Percentiles rank a stretch among this genome's conserved stretches.
Conservation (phyloP, 2,888 invertebrate genomes). For the Schrankia costaestrigalis region DNA sequence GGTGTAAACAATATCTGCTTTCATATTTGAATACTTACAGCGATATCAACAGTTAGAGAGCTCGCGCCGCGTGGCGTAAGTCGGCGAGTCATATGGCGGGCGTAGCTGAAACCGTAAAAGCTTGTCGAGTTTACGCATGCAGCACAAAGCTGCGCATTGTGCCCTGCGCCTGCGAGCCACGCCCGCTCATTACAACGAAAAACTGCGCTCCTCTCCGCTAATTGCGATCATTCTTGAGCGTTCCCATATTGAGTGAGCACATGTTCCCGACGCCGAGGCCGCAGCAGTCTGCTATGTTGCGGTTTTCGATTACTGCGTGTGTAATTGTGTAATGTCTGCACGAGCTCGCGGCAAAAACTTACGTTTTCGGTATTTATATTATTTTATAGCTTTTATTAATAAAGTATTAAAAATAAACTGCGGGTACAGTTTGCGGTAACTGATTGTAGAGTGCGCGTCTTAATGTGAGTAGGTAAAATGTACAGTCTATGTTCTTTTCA, state of each 20-base stretch:
- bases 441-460: constrained; percentile 26
- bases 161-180: constrained; percentile 39
- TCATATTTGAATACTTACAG: constrained; percentile 25
- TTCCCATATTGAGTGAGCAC: constrained; percentile 61
- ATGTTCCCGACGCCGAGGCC: constrained; percentile 60
- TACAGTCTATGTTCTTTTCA: constrained; percentile 20
- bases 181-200: constrained; percentile 53
- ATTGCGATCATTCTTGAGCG: constrained; percentile 57
- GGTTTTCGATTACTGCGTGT: constrained; percentile 65
- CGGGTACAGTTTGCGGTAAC: constrained; percentile 52
- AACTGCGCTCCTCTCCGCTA: constrained; percentile 48
- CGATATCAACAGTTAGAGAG: constrained; percentile 25
- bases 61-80: constrained; percentile 8
- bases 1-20: constrained; percentile 9
- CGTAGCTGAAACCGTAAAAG: constrained; percentile 73
- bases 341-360: constrained; percentile 43
- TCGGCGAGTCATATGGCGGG: constrained; percentile 63
- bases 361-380: constrained; percentile 46
- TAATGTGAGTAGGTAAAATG: constrained; percentile 18
- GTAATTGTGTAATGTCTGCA: constrained; percentile 54
- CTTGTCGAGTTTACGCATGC: constrained; percentile 41
- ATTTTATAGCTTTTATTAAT: constrained; percentile 46
- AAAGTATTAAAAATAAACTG: constrained; percentile 41
- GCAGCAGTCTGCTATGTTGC: constrained; percentile 60
- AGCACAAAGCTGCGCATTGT: constrained; percentile 45